Base-by-base conservation (phyloP, 2,888 invertebrate genomes). In the Blera fallax region DNA sequence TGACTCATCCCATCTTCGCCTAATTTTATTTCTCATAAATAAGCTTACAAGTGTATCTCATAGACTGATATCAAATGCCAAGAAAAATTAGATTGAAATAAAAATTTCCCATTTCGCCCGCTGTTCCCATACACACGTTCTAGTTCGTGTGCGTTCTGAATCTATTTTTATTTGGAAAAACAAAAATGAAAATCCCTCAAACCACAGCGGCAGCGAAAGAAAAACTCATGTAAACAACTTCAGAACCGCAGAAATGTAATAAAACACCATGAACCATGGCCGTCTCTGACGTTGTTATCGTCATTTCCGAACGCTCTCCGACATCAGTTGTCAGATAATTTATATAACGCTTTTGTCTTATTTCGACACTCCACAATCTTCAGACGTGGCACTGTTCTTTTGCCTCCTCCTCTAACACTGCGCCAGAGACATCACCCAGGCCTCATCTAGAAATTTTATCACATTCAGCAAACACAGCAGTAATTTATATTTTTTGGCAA, bases 401-500 rank as follows among this genome's bases (percentile, higher is more conserved):
- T 21, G 0, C 11, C 0, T 5, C 14, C 50, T 7, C 24, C 27
- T 10, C 52, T 50, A 14, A 3, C 32, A 1, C 32, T 3, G 16
- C 24, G 34, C 6, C 16, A 18, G 27, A 52, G 32, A 14, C 18
- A 18, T 16, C 14, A 6, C 24, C 27, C 10, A 24, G 16, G 45
- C 60, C 50, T 56, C 48, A 48, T 65, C n/a, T 65, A 54, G 54
- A 79, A 74, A 79, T 54, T 56, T 74, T 70, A 74, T 84, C 79
- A 79, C 70, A 84, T 64, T 65, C 50, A 34, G 34, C 62, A 84
- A 74, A 69, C 79, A 64, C 43, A 81, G 48, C 72, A 50, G 73
- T 76, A 76, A 84, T 70, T 79, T 76, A 80, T 84, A 73, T 74
- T 77, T n/a, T 79, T 70, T 74, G 79, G 64, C 78, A 79, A 64